Evolutionary conservation across 2,113 vertebrate species (phyloP).

Genomic region (Argyrosomus japonicus): DNA sequence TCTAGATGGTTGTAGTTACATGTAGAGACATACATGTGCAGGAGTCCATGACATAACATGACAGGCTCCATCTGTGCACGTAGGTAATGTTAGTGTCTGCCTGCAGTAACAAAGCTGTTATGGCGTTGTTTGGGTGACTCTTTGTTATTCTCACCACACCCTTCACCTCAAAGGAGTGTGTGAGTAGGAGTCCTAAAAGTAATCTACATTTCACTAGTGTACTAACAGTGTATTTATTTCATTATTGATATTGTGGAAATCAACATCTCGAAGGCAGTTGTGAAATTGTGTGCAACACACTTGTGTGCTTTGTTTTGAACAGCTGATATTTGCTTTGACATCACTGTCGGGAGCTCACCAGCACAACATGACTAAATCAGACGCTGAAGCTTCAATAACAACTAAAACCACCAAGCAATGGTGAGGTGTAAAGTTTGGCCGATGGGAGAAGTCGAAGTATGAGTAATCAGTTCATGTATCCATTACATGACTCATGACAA

Average conservation of each 20-base stretch:
- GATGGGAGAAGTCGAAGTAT: neutral
- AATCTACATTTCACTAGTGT: neutral
- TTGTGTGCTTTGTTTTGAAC: neutral
- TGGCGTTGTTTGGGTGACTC: neutral
- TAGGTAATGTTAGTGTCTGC: constrained; percentile 2
- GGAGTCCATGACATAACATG: neutral
- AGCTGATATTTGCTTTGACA: neutral
- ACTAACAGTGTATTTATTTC: neutral
- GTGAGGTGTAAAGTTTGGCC: neutral
- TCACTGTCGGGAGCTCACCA: neutral
- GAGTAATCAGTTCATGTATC: constrained; percentile 16
- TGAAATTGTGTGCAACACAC: no score
- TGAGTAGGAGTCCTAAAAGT: neutral
- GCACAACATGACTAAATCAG: neutral
- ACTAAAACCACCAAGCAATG: neutral
- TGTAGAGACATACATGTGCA: neutral
- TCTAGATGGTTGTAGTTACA: neutral
- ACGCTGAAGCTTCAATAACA: neutral
- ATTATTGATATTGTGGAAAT: neutral
- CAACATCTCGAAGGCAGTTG: neutral
- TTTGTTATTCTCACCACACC: neutral
- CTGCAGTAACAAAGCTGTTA: neutral
- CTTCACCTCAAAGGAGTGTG: neutral
- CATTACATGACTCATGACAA: constrained; percentile 5
- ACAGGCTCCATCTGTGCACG: neutral